phyloP scores from a whole-genome alignment of 2,113 vertebrate species.

The Fulica atra region DNA sequence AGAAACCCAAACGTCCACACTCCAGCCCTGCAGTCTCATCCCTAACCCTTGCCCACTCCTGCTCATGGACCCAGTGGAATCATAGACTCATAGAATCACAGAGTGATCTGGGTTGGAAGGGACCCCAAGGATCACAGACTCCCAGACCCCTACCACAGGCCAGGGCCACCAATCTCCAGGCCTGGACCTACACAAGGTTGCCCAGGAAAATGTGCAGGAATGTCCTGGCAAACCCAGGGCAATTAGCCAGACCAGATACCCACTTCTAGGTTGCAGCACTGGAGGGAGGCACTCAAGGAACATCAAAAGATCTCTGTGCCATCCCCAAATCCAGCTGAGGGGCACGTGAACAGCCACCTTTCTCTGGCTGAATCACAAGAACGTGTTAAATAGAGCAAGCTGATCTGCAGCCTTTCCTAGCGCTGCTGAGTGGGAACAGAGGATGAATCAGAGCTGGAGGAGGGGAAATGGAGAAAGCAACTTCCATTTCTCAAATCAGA shows the following conservation, averaged over 20 bases:
- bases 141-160: too few relatives aligned
- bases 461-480: neutral
- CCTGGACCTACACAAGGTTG: too few relatives aligned
- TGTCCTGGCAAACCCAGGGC: neutral
- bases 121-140: too few relatives aligned
- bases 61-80: neutral
- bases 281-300: neutral
- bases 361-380: neutral
- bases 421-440: neutral
- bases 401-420: neutral
- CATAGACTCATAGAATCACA: too few relatives aligned
- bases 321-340: neutral
- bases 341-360: neutral
- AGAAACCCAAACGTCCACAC: neutral
- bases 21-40: neutral
- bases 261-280: neutral
- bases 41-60: neutral
- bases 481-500: neutral
- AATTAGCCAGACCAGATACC: neutral
- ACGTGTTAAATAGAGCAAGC: neutral
- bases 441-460: neutral
- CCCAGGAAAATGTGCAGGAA: neutral
- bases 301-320: neutral
- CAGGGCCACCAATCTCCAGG: too few relatives aligned
- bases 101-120: too few relatives aligned